phyloP scores from a whole-genome alignment of 2,888 invertebrate species.

The Lomographa bimaculata region DNA sequence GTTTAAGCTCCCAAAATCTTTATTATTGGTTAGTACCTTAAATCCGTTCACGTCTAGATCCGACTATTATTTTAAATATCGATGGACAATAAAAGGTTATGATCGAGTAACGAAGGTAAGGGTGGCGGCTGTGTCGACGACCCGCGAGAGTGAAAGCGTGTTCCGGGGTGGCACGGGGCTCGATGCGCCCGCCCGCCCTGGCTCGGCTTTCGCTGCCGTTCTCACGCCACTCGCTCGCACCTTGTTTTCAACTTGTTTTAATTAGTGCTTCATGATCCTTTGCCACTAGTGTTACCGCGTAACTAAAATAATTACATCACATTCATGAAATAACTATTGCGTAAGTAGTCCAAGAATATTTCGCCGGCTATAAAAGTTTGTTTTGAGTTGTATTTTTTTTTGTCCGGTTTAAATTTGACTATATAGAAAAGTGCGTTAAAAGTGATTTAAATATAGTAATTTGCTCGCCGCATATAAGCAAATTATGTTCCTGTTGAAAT shows the following conservation, averaged over 20 bases:
- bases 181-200: conserved; percentile 56
- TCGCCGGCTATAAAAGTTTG: too few relatives aligned
- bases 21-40: too few relatives aligned
- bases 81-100: conserved; percentile 17
- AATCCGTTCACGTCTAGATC: too few relatives aligned
- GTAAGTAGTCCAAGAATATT: too few relatives aligned
- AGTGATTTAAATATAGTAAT: too few relatives aligned
- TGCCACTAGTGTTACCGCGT: neutral
- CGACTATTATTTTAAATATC: too few relatives aligned
- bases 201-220: conserved; percentile 77
- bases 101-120: conserved; percentile 62
- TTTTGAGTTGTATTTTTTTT: too few relatives aligned
- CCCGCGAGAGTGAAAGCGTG: conserved; percentile 79
- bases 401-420: too few relatives aligned
- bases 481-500: neutral
- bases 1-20: conserved; percentile 8
- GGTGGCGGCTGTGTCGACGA: conserved; percentile 77
- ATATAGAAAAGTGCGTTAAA: too few relatives aligned
- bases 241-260: conserved; percentile 64
- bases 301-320: conserved; percentile 2
- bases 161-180: conserved; percentile 67
- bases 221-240: conserved; percentile 56
- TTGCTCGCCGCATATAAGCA: too few relatives aligned
- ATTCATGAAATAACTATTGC: conserved; percentile 1
- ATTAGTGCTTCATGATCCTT: conserved; percentile 42